Base-by-base conservation (phyloP, 2,797 vertebrate species). In the Pantherophis vulpinus region DNA sequence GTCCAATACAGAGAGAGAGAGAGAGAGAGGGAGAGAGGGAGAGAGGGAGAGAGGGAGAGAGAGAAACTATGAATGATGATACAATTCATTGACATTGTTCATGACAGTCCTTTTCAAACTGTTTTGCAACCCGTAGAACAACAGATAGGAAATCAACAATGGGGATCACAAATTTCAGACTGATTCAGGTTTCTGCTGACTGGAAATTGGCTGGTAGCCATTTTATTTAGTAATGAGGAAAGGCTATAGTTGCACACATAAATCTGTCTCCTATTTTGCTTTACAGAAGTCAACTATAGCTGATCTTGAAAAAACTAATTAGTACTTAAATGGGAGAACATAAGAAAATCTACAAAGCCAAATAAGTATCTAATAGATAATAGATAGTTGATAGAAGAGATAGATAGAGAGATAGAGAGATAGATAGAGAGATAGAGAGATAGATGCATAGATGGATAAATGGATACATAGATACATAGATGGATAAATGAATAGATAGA, bases 401-500 rank as follows among this genome's bases (percentile, higher is more conserved):
- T 9, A 11, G 61, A 11, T 9, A 1, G 25, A 10, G 3, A 4
- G 10, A 63, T 3, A 11, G 61, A 63, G 4, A 4, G 27, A 29
- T 55, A 13, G 55, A 55, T 55, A 1, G 47, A 47, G 6, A 42
- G 3, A 42, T 42, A 3, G 42, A 42, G 3, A 42, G 3, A 42
- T 42, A 42, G 42, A 42, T 42, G 0, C 0, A 42, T 42, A 3
- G 42, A 3, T 42, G 3, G 3, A 42, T 42, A 3, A 0, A 42
- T 42, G 37, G 3, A 61, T 3, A 1, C 27, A 63, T 10, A 4
- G 60, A 29, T 55, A 12, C 9, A 55, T 55, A 4, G 37, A 7
- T 47, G 1, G 47, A 47, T 47, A 1, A 0, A 47, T 47, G 1
- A 1, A 47, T 47, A 1, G 47, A 47, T 47, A 1, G 6, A 47